Conservation (phyloP, 2,888 invertebrate species). For the Mythimna loreyi region DNA sequence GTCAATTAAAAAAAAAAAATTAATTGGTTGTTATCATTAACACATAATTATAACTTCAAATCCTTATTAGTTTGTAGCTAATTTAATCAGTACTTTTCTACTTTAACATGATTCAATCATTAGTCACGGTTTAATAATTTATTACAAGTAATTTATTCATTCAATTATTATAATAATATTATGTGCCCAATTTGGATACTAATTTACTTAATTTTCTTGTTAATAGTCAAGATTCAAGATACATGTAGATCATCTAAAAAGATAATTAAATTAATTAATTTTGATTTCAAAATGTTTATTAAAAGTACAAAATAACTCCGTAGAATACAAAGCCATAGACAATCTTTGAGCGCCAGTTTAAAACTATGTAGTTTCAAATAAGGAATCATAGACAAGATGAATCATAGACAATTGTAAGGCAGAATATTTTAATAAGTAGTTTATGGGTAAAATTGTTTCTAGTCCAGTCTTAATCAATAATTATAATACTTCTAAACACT, state of each 20-base stretch:
- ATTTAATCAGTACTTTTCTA: conserved; percentile 52
- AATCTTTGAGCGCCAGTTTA: conserved; percentile 31
- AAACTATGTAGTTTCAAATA: conserved; percentile 34
- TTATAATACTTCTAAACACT: conserved; percentile 74
- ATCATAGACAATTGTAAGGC: conserved; percentile 53
- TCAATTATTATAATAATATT: conserved; percentile 24
- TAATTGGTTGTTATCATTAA: conserved; percentile 15
- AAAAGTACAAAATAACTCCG: conserved; percentile 9
- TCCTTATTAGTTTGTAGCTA: conserved; percentile 39
- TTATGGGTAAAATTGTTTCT: conserved; percentile 67
- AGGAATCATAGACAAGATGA: conserved; percentile 58
- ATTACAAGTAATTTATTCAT: conserved; percentile 31
- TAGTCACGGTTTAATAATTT: conserved; percentile 32
- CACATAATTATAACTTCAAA: conserved; percentile 20
- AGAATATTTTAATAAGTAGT: conserved; percentile 52
- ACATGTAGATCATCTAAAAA: conserved; percentile 21
- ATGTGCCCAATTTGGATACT: conserved; percentile 9
- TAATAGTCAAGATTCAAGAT: conserved; percentile 22
- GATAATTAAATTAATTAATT: conserved; percentile 18
- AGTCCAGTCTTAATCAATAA: conserved; percentile 80
- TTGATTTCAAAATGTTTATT: background rate
- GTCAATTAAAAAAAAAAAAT: conserved; percentile 6
- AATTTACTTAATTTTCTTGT: conserved; percentile 20
- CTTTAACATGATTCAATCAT: conserved; percentile 52
- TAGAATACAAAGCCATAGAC: conserved; percentile 19